A percentile compares a stretch with the other conserved stretches of the same genome.
These are phyloP conservation scores for Tenthredo livida DNA, from an alignment of 2,888 invertebrate genomes.

Conservation along the genomic window DNA sequence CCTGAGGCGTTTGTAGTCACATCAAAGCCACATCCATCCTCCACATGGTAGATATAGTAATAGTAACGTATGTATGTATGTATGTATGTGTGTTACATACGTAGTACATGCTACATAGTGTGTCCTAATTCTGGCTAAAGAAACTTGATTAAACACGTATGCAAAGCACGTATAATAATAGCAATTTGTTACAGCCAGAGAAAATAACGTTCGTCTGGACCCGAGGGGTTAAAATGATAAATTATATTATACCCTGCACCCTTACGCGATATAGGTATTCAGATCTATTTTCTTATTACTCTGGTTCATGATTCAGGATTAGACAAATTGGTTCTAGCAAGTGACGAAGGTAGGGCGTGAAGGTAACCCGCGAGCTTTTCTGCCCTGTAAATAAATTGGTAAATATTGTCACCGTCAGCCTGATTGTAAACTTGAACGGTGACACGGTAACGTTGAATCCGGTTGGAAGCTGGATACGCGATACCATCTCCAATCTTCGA, in stretches of 20 bases:
- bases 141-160: background rate
- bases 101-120: background rate
- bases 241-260: background rate
- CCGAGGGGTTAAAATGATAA: background rate
- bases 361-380: background rate
- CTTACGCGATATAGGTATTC: background rate
- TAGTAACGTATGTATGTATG: no score
- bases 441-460: background rate
- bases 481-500: slow-evolving; percentile 47
- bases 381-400: slow-evolving; percentile 13
- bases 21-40: slow-evolving; percentile 27
- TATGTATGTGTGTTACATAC: no score
- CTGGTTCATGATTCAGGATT: background rate
- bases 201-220: background rate
- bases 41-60: background rate
- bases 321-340: background rate
- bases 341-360: slow-evolving; percentile 2
- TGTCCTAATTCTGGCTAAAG: background rate
- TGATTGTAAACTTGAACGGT: background rate
- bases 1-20: slow-evolving; percentile 9
- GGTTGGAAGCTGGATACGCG: background rate
- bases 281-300: background rate
- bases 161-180: background rate
- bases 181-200: background rate
- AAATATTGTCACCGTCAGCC: slow-evolving; percentile 26